Base-by-base conservation (phyloP, 2,113 vertebrate genomes). In the Pavo muticus region DNA sequence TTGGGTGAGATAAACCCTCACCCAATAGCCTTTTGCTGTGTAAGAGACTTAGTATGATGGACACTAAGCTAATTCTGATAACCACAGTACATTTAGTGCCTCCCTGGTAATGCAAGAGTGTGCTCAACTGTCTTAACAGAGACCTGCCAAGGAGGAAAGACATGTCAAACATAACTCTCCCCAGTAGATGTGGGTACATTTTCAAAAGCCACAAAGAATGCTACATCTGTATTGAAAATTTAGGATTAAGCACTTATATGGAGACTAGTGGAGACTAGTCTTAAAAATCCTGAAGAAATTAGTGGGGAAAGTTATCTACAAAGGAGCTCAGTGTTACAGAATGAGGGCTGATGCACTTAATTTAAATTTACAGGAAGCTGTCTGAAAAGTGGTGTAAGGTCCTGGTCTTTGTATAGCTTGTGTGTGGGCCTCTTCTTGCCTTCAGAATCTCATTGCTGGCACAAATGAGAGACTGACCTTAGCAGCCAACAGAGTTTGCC, bases 1-100 rank as follows among this genome's bases (percentile, higher is more conserved):
- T 7, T 14, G 47, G 59, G 27, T 3, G 10, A 70, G n/a, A 13
- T 84, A 5, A 0, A 12, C 16, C 10, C 6, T 44, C 35, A 5
- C 14, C 42, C 42, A 44, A 44, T 1, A 75, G 29, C n/a, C 39
- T 11, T 48, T 47, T 57, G 18, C 21, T 85, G 20, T 24, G 12
- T 32, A 17, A 52, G n/a, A 60, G 47, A 16, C 7, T 64, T 48
- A 48, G 47, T 48, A 23, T 23, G 47, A 23, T 48, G 45, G 45
- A 20, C 45, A 20, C 10, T 47, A 20, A 47, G 19, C 45, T 47
- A 48, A 23, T 48, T 48, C 47, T 48, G 47, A 48, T 48, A 48
- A 48, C 47, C 10, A 48, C 47, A 48, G 47, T 48, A 6, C 20
- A 48, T 4, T 54, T 21, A 79, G 19, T 59, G 30, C 16, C 30